Conservation (phyloP, 2,888 invertebrate genomes). For the Dasysyrphus tricinctus region DNA sequence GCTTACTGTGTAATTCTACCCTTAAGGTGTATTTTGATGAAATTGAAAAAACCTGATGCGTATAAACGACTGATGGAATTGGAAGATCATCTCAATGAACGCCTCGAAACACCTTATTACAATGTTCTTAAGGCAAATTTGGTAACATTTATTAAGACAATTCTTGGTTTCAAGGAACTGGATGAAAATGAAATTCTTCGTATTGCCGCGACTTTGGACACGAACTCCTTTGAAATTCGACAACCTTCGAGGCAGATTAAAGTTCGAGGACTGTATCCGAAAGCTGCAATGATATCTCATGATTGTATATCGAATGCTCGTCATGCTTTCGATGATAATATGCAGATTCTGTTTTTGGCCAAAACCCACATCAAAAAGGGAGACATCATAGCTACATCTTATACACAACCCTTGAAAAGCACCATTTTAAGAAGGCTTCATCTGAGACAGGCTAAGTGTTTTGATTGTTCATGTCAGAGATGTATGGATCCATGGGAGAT, state of each 20-base stretch:
- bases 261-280: slow-evolving; percentile 87
- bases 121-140: slow-evolving; percentile 86
- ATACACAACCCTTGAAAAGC: slow-evolving; percentile 89
- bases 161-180: slow-evolving; percentile 84
- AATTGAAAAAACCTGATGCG: slow-evolving; percentile 84
- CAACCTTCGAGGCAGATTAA: slow-evolving; percentile 83
- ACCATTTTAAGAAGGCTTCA: slow-evolving; percentile 87
- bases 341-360: slow-evolving; percentile 87
- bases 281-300: slow-evolving; percentile 89
- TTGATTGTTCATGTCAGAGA: slow-evolving; percentile 87
- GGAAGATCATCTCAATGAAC: slow-evolving; percentile 86
- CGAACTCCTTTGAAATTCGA: slow-evolving; percentile 89
- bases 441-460: slow-evolving; percentile 87
- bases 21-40: slow-evolving; percentile 87
- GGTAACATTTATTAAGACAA: slow-evolving; percentile 86
- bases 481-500: slow-evolving; percentile 89
- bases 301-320: slow-evolving; percentile 89
- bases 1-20: slow-evolving; percentile 88
- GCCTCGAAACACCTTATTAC: slow-evolving; percentile 86
- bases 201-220: slow-evolving; percentile 88
- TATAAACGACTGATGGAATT: slow-evolving; percentile 79
- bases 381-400: slow-evolving; percentile 87
- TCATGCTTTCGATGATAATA: slow-evolving; percentile 87
- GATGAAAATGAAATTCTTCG: slow-evolving; percentile 86
- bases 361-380: slow-evolving; percentile 87